phyloP scores from a whole-genome alignment of 2,888 invertebrate genomes.

The Diaphora mendica region DNA sequence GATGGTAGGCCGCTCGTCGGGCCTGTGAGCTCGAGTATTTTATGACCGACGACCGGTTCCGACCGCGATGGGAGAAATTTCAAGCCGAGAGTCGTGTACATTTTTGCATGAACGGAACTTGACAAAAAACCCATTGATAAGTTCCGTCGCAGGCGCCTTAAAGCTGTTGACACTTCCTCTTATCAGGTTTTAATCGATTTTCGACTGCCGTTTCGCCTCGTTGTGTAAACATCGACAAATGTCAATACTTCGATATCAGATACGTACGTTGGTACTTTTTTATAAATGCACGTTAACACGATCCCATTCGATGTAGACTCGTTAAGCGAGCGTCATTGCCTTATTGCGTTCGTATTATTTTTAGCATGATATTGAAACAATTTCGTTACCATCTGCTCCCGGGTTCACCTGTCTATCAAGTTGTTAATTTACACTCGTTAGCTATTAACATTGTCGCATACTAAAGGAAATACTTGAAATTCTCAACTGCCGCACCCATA shows the following conservation, averaged over 20 bases:
- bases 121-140: conserved; percentile 73
- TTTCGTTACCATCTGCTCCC: conserved; percentile 78
- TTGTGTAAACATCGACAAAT: conserved; percentile 80
- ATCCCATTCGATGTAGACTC: conserved; percentile 68
- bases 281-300: conserved; percentile 67
- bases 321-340: conserved; percentile 47
- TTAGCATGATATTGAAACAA: conserved; percentile 80
- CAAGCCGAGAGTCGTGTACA: conserved; percentile 46
- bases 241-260: conserved; percentile 83
- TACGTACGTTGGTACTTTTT: conserved; percentile 77
- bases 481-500: conserved; percentile 63
- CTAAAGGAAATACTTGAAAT: conserved; percentile 79
- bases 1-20: conserved; percentile 25
- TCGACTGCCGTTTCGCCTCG: conserved; percentile 85
- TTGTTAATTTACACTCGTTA: conserved; percentile 77
- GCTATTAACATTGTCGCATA: conserved; percentile 71
- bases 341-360: conserved; percentile 68
- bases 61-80: conserved; percentile 52
- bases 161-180: conserved; percentile 74
- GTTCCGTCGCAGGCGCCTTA: conserved; percentile 73
- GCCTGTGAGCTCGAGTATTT: conserved; percentile 43
- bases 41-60: conserved; percentile 55
- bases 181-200: conserved; percentile 81
- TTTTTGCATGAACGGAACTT: conserved; percentile 75
- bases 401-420: conserved; percentile 82